Conservation (phyloP, 2,113 vertebrate species). For the Rousettus leschenaultii region DNA sequence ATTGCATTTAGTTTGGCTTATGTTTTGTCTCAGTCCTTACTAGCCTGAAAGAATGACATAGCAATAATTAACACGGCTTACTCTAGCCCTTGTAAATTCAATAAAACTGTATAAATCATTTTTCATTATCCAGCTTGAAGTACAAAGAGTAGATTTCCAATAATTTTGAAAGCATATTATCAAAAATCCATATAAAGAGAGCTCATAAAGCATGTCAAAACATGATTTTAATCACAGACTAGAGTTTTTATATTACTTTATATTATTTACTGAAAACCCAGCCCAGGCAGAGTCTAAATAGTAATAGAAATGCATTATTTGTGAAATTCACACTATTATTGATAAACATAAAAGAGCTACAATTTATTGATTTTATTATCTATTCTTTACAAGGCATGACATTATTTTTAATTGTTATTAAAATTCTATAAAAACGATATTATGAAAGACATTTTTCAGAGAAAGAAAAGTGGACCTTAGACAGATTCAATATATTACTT, state of each 20-base stretch:
- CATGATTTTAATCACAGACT: conserved; percentile 47
- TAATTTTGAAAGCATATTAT: conserved; percentile 75
- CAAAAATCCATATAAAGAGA: conserved; percentile 71
- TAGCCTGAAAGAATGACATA: conserved; percentile 75
- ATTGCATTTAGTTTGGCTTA: conserved; percentile 81
- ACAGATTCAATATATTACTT: neutral
- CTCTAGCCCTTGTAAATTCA: conserved; percentile 81
- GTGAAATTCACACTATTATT: neutral
- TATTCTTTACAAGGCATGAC: neutral
- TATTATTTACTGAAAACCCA: neutral
- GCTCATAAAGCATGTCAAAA: conserved; percentile 69
- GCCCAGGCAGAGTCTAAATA: neutral
- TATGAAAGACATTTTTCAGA: neutral
- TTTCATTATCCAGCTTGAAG: conserved; percentile 75
- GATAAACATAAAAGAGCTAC: neutral
- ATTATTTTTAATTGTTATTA: neutral
- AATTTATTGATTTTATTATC: neutral
- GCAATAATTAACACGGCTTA: conserved; percentile 80
- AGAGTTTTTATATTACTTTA: neutral
- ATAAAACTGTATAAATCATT: conserved; percentile 83
- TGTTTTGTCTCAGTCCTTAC: conserved; percentile 80
- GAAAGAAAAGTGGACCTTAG: neutral
- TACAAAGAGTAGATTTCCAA: conserved; percentile 73
- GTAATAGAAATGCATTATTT: neutral
- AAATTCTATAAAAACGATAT: neutral